Evolutionary conservation across 2,888 invertebrate genomes (phyloP), one percentile per base, ranked within the genome.

Genomic region (Yponomeuta cagnagella): DNA sequence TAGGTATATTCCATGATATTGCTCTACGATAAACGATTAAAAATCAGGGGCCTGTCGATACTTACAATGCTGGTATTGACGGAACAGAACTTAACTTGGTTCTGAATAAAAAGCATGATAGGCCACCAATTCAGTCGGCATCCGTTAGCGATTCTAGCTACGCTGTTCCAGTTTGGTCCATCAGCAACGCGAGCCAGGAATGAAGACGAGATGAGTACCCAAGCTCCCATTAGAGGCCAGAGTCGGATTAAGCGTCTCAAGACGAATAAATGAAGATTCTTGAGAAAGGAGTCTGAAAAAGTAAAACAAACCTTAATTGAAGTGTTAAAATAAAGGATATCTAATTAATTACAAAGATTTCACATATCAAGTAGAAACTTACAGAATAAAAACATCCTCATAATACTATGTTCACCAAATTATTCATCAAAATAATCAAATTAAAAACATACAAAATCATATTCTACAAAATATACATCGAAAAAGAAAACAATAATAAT

Each of bases 71-170:
- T 43, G 9, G 43, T 43, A 8, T 43, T 43, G 43, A 6, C 43
- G 43, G 74, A 68, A 0, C 3, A 2, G 0, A 81, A 79, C 58
- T 80, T 85, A 0, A 82, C 75, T 70, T 73, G 85, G 63, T 72
- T 72, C 68, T 72, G 72, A 37, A 72, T 63, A 23, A 69, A 68
- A 8, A 70, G 64, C n/a, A 72, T 43, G 2, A 70, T 48, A 5
- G 48, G 12, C 72, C 72, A 72, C 72, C 72, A 72, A 12, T 68
- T 30, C 2, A 48, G 23, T 48, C 72, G 67, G 52, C 72, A 72
- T 10, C 31, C 31, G n/a, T 72, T 64, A 5, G 63, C 64, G 3
- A 37, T 23, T 48, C 23, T 3, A 1, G 69, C 72, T 4, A 65
- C 12, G 23, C 4, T 37, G 68, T 64, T 23, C 72, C 72, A 72